Evolutionary conservation across 2,888 invertebrate genomes (phyloP).

Genomic region (Heteromyza rotundicornis): DNA sequence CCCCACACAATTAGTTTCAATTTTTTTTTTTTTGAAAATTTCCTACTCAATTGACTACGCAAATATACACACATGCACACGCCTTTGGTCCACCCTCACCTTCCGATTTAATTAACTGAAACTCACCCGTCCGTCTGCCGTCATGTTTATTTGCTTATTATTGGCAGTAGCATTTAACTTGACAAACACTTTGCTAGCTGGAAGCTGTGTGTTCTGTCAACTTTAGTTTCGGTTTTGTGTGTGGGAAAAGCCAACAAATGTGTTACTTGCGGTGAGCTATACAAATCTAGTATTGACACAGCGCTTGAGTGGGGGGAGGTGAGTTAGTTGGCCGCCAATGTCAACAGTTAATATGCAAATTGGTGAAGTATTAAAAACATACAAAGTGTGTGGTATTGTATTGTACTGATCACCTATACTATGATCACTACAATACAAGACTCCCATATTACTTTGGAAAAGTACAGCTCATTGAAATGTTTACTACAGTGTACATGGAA

Average conservation of each 20-base stretch:
- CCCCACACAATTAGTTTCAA: too few relatives aligned
- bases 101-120: too few relatives aligned
- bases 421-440: too few relatives aligned
- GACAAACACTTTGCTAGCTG: not conserved
- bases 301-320: too few relatives aligned
- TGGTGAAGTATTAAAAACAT: not conserved
- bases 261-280: not conserved
- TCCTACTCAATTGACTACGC: too few relatives aligned
- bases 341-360: not conserved
- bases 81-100: too few relatives aligned
- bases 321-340: not conserved
- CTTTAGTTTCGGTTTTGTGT: slow-evolving; percentile 25
- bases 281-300: not conserved
- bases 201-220: not conserved
- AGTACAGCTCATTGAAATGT: too few relatives aligned
- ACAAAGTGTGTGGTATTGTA: not conserved
- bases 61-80: too few relatives aligned
- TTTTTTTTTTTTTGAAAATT: too few relatives aligned
- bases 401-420: not conserved
- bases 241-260: slow-evolving; percentile 48
- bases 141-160: too few relatives aligned
- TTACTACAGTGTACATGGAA: too few relatives aligned
- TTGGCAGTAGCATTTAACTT: not conserved
- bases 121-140: not conserved
- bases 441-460: too few relatives aligned